Conservation (phyloP, 2,888 invertebrate species). For the Drosophila mercatorum region DNA sequence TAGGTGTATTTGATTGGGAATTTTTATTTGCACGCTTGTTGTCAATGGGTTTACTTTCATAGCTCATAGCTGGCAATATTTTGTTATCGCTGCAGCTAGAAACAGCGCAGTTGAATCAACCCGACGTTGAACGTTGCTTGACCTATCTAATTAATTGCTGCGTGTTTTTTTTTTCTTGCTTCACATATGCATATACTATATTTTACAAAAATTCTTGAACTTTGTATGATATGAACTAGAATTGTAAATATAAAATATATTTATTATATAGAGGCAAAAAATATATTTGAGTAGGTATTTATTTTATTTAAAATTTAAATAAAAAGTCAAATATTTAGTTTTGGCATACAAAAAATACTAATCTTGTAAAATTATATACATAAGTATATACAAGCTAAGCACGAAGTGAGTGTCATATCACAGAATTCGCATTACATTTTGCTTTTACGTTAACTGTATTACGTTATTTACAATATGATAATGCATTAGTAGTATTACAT, state of each 20-base stretch:
- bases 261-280: not conserved
- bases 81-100: conserved; percentile 23
- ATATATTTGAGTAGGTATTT: not conserved
- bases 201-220: not conserved
- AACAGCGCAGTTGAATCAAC: conserved; percentile 13
- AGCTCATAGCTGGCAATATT: not conserved
- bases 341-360: too few species aligned
- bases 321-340: too few species aligned
- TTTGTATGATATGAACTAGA: not conserved
- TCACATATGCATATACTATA: not conserved
- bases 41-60: not conserved
- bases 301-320: too few species aligned
- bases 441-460: too few species aligned
- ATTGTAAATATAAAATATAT: not conserved
- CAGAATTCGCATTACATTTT: too few species aligned
- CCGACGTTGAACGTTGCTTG: not conserved
- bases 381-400: too few species aligned
- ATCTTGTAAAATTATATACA: too few species aligned
- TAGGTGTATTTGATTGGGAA: conserved; percentile 14
- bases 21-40: conserved; percentile 6
- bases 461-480: too few species aligned
- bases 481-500: too few species aligned
- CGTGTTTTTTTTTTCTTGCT: not conserved
- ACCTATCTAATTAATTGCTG: conserved; percentile 14
- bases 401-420: too few species aligned